Conservation (phyloP, 2,888 invertebrate species). For the Lissonota sp. region DNA sequence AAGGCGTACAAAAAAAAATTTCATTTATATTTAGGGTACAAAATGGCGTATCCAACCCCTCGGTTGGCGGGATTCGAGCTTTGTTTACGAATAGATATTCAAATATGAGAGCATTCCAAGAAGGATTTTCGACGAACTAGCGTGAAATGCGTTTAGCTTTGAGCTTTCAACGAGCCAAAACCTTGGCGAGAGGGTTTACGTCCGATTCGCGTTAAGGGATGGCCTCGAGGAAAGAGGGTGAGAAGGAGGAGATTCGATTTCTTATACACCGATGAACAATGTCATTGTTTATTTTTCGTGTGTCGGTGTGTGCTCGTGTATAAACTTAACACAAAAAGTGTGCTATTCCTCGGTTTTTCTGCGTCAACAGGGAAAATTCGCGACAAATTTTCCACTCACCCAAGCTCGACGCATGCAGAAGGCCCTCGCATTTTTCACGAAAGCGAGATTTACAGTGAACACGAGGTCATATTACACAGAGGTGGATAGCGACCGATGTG, state of each 20-base stretch:
- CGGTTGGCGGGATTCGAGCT: no score
- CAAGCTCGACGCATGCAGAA: slow-evolving; percentile 39
- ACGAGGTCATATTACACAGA: background rate
- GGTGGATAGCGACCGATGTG: background rate
- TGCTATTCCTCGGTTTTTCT: background rate
- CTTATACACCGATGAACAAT: slow-evolving; percentile 58
- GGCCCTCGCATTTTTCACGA: slow-evolving; percentile 6
- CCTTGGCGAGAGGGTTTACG: background rate
- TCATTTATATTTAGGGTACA: no score
- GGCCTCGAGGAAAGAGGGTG: background rate
- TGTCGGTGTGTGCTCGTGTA: background rate
- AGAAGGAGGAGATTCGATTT: slow-evolving; percentile 2
- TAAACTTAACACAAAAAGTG: background rate
- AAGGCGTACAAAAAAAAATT: no score
- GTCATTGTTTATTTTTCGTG: slow-evolving; percentile 39
- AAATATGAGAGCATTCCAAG: slow-evolving; percentile 32
- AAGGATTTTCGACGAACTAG: slow-evolving; percentile 43
- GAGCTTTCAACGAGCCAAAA: slow-evolving; percentile 19
- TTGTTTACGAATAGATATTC: slow-evolving; percentile 25
- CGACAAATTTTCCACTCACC: slow-evolving; percentile 55
- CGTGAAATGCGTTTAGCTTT: slow-evolving; percentile 47
- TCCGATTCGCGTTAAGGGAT: slow-evolving; percentile 41
- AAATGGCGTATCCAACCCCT: no score
- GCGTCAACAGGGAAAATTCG: slow-evolving; percentile 34
- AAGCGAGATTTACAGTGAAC: slow-evolving; percentile 22